Base-by-base conservation (phyloP, 2,888 invertebrate species). In the Polydrusus pterygomalis region DNA sequence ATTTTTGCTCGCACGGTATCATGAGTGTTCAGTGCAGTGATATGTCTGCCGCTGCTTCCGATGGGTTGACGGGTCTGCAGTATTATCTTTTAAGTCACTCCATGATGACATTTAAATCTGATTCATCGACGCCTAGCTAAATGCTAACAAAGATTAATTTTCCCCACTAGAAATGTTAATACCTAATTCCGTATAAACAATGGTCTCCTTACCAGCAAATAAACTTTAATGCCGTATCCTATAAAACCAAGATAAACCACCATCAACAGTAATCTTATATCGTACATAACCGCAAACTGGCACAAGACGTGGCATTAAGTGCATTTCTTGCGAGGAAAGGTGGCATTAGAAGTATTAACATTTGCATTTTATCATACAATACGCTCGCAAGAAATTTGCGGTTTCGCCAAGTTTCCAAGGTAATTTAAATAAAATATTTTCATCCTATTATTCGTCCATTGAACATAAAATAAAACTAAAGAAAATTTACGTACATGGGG, bases 331-430 rank as follows among this genome's bases (percentile, higher is more conserved):
- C 71, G 20, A 47, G 60, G 51, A 60, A 75, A 64, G 54, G 75
- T 68, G 68, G 62, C 75, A 63, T 54, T 75, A 72, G 68, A 71
- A 56, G 68, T 75, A 72, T 75, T 71, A 75, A 68, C 67, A 71
- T 75, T 75, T 71, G 75, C 75, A 75, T 75, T 75, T 71, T 68
- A 75, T 68, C 68, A 47, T 58, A 62, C 62, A 70, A 70, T 70
- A 75, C 54, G 65, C 49, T 56, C 20, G 51, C 65, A 70, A 70
- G 70, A 75, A 75, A 51, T 75, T 70, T 70, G 70, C 64, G 65
- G 58, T 54, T 30, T 17, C 25, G 13, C 20, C 13, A 51, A 67
- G 49, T 67, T 67, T 67, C 67, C 15, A 0, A 54, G 54, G 51
- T 67, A 67, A 34, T 67, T 67, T 67, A 54, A 51, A 67, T 67